Conservation (phyloP, 2,797 vertebrate genomes). For the Trachurus trachurus region DNA sequence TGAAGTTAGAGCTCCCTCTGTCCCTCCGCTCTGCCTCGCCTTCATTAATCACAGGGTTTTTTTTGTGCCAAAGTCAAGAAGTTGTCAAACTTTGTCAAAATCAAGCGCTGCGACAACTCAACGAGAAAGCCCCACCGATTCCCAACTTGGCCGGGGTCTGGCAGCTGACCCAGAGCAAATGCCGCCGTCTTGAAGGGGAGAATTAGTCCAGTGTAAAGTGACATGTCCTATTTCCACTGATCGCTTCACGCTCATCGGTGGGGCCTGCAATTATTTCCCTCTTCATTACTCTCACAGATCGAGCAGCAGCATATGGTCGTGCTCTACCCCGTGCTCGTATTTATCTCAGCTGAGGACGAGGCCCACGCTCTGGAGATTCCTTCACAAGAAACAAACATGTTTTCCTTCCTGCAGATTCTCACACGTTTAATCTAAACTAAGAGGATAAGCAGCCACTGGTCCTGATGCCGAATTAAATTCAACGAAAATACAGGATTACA, state of each 20-base stretch:
- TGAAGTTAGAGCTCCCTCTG: slow-evolving; percentile 64
- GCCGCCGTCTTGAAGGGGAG: slow-evolving; percentile 78
- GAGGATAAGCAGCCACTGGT: not conserved
- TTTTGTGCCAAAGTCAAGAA: slow-evolving; percentile 87
- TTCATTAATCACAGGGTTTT: slow-evolving; percentile 84
- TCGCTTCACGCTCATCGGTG: slow-evolving; percentile 52
- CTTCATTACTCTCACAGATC: slow-evolving; percentile 29
- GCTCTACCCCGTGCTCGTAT: not conserved
- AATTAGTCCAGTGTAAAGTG: slow-evolving; percentile 79
- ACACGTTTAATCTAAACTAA: not conserved
- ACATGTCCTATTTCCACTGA: slow-evolving; percentile 81
- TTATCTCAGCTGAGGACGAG: not conserved
- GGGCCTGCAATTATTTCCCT: slow-evolving; percentile 44
- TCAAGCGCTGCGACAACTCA: slow-evolving; percentile 82
- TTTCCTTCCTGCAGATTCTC: not conserved
- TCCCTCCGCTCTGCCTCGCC: slow-evolving; percentile 59
- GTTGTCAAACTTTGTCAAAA: slow-evolving; percentile 94
- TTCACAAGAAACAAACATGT: not conserved
- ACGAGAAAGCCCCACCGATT: slow-evolving; percentile 64
- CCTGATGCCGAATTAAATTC: not conserved
- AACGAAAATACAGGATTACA: not conserved
- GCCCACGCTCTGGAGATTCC: slow-evolving; percentile 24
- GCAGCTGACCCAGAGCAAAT: slow-evolving; percentile 89
- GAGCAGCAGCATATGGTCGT: slow-evolving; percentile 41
- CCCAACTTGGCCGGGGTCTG: slow-evolving; percentile 83